These are phyloP conservation scores for Pseudomyrmex concolor DNA, from an alignment of 1,140 invertebrate species.

Conservation along the genomic window DNA sequence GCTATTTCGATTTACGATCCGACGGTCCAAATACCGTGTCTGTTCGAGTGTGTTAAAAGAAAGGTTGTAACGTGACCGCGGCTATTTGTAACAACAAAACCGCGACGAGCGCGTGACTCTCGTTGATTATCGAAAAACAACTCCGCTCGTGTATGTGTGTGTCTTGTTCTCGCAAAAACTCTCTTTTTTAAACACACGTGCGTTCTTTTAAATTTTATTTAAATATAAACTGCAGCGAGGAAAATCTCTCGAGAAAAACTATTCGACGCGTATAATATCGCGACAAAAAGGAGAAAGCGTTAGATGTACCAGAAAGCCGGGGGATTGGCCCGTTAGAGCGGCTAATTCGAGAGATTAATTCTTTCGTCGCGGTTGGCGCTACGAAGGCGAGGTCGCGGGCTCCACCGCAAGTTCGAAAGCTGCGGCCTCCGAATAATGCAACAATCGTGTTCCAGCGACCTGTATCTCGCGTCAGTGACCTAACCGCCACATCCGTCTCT, in stretches of 20 bases:
- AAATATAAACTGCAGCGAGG: not conserved
- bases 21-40: slow-evolving; percentile 14
- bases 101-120: slow-evolving; percentile 6
- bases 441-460: slow-evolving; percentile 79
- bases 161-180: not conserved
- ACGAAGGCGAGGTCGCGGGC: slow-evolving; percentile 63
- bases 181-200: not conserved
- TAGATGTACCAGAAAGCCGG: slow-evolving; percentile 64
- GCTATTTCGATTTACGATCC: slow-evolving; percentile 50
- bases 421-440: slow-evolving; percentile 81
- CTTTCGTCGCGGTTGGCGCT: slow-evolving; percentile 66
- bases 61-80: not conserved
- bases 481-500: slow-evolving; percentile 61
- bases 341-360: slow-evolving; percentile 72
- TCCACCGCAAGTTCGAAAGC: slow-evolving; percentile 81
- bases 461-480: slow-evolving; percentile 64
- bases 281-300: slow-evolving; percentile 44
- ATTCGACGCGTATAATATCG: slow-evolving; percentile 5
- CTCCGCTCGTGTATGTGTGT: not conserved
- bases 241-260: no score
- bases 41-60: slow-evolving; percentile 37
- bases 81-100: not conserved
- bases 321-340: not conserved
- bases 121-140: not conserved
- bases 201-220: not conserved